Base-by-base conservation (phyloP, 2,888 invertebrate genomes). In the Drosophila nigricruria region DNA sequence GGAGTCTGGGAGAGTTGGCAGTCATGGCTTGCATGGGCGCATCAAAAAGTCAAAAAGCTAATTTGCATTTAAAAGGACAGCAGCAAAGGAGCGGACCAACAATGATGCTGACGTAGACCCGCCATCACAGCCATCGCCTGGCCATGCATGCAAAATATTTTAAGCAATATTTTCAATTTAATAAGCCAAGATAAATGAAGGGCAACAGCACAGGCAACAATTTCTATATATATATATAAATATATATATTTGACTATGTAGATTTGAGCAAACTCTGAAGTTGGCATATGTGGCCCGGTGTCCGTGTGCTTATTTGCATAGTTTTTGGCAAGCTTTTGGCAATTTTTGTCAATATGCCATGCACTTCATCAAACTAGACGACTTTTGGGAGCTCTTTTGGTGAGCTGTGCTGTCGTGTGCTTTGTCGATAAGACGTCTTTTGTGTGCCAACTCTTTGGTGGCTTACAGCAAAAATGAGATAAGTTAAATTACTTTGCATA, bases 101-200 rank as follows among this genome's bases (percentile, higher is more conserved):
- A 80, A 86, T 86, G 88, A 70, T 60, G 74, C 75, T 70, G 59
- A 63, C 75, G 61, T 42, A 4, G 68, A 38, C 27, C 38, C 27
- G 57, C 57, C 54, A 30, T 27, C 54, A 6, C 18, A 32, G 69
- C 18, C 70, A 72, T 49, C 38, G 47, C 49, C 47, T 59, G 49
- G 52, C 64, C 59, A 66, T 62, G 70, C 70, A 78, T 70, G 79
- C 79, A 73, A 72, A 87, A 76, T 78, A 79, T 78, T 78, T 65
- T 68, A 70, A 70, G 86, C 81, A 78, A 86, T 87, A 88, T 90
- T 90, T 87, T 87, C 90, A 87, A 87, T 87, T 87, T 87, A 88
- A 90, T 88, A 90, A 90, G 90, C 87, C 79, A 87, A 88, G 82
- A 86, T 86, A 87, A 90, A 90, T 90, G 89, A 83, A 81, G 71